Evolutionary conservation across 2,797 vertebrate genomes (phyloP).

Genomic region (Xenopus petersii): DNA sequence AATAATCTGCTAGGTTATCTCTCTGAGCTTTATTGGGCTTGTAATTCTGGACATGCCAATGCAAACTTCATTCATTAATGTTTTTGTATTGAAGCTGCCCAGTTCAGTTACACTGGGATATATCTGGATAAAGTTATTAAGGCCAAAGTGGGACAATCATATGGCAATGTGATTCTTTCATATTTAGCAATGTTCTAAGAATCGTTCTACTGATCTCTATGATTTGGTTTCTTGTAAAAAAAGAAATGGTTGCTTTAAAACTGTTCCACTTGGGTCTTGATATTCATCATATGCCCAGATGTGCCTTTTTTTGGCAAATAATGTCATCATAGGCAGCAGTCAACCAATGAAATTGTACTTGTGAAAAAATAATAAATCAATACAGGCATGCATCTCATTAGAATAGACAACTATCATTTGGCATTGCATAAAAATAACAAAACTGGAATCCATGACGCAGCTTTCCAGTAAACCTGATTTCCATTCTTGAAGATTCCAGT

Average conservation of each 20-base stretch:
- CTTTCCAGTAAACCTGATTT: constrained; percentile 27
- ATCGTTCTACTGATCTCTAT: too few relatives aligned
- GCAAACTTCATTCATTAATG: neutral
- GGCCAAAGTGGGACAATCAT: too few relatives aligned
- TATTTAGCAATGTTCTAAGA: too few relatives aligned
- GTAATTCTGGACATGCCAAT: neutral
- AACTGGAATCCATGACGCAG: constrained; percentile 21
- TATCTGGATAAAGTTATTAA: too few relatives aligned
- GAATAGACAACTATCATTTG: constrained; percentile 2
- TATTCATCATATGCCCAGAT: too few relatives aligned
- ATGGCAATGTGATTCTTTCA: too few relatives aligned
- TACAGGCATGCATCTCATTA: neutral
- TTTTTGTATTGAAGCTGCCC: neutral
- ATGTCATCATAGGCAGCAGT: too few relatives aligned
- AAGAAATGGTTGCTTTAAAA: too few relatives aligned
- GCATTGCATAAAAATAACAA: neutral
- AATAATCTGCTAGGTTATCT: constrained; percentile 5
- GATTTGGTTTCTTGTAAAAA: too few relatives aligned
- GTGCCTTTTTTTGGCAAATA: too few relatives aligned
- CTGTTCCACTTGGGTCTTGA: too few relatives aligned
- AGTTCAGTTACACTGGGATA: neutral
- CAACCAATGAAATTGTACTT: too few relatives aligned
- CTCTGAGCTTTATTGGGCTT: neutral
- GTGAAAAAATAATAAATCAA: constrained; percentile 16
- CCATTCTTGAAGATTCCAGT: constrained; percentile 23